A percentile compares a stretch with the other conserved stretches of the same genome.
Conservation (phyloP, 2,888 invertebrate genomes). For the Sialis lutaria region DNA sequence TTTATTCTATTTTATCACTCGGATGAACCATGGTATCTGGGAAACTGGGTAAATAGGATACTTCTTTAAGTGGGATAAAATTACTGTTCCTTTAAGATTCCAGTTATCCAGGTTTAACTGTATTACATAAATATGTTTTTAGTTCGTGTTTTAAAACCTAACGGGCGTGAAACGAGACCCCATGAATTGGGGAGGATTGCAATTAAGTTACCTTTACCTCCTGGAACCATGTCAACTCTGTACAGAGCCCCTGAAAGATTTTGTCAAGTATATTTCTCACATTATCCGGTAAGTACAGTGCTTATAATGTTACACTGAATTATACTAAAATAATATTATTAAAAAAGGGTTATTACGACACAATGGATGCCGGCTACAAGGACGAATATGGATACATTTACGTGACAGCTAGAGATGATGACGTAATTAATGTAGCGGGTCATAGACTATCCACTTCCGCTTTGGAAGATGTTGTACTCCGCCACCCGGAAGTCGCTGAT, state of each 20-base stretch:
- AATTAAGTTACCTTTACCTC: slow-evolving; percentile 72
- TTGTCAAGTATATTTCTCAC: slow-evolving; percentile 63
- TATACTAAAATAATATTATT: slow-evolving; percentile 5
- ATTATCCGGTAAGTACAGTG: slow-evolving; percentile 52
- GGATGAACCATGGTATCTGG: too few relatives aligned
- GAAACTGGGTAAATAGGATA: too few relatives aligned
- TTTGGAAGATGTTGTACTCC: slow-evolving; percentile 74
- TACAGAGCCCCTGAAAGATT: slow-evolving; percentile 69
- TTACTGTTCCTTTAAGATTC: too few relatives aligned
- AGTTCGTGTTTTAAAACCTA: slow-evolving; percentile 48
- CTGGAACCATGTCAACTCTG: slow-evolving; percentile 70
- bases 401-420: slow-evolving; percentile 83
- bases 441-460: slow-evolving; percentile 80
- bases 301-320: neutral
- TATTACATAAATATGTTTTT: slow-evolving; percentile 11
- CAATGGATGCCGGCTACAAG: slow-evolving; percentile 84
- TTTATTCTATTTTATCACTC: too few relatives aligned
- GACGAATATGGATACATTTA: slow-evolving; percentile 72
- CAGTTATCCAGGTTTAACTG: too few relatives aligned
- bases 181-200: slow-evolving; percentile 72
- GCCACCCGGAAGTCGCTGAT: slow-evolving; percentile 73
- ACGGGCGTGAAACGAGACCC: slow-evolving; percentile 48
- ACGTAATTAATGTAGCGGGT: slow-evolving; percentile 90
- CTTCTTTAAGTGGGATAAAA: too few relatives aligned
- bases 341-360: slow-evolving; percentile 81